Conservation (phyloP, 2,888 invertebrate genomes). For the Onchidella celtica region DNA sequence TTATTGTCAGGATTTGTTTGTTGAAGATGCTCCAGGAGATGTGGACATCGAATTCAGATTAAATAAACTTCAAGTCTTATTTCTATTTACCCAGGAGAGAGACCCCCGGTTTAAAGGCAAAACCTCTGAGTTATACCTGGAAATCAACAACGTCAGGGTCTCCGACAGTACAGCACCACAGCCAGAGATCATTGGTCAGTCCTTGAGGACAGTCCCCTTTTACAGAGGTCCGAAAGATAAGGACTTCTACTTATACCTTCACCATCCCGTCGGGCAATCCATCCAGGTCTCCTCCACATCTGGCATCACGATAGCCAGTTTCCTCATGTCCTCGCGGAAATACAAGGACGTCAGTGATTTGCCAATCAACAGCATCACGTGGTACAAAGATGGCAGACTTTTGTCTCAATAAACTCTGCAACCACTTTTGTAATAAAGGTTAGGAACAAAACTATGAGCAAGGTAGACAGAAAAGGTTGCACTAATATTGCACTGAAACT, state of each 20-base stretch:
- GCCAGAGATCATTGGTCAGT: constrained; percentile 32
- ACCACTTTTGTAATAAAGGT: no score
- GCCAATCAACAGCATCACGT: constrained; percentile 27
- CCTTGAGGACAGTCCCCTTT: constrained; percentile 34
- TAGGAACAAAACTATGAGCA: no score
- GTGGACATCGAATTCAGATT: no score
- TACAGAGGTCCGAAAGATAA: constrained; percentile 10
- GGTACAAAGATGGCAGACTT: constrained; percentile 30
- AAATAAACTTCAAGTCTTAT: no score
- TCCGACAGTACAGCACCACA: neutral
- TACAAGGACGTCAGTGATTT: neutral
- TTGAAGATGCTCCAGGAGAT: no score
- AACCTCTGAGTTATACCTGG: constrained; percentile 33
- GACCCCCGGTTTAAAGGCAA: constrained; percentile 12
- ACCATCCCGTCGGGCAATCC: constrained; percentile 17
- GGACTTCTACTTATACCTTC: constrained; percentile 18
- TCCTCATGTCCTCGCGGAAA: constrained; percentile 19
- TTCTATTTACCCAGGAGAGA: constrained; percentile 36
- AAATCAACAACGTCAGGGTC: constrained; percentile 29
- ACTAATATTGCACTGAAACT: no score
- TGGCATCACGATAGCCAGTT: constrained; percentile 8
- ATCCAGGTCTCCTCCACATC: constrained; percentile 10
- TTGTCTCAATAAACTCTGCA: no score
- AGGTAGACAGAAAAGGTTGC: no score
- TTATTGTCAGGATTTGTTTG: no score